Evolutionary conservation across 1,140 invertebrate genomes (phyloP), one percentile per base, ranked within the genome.

Genomic region (Aricia agestis): DNA sequence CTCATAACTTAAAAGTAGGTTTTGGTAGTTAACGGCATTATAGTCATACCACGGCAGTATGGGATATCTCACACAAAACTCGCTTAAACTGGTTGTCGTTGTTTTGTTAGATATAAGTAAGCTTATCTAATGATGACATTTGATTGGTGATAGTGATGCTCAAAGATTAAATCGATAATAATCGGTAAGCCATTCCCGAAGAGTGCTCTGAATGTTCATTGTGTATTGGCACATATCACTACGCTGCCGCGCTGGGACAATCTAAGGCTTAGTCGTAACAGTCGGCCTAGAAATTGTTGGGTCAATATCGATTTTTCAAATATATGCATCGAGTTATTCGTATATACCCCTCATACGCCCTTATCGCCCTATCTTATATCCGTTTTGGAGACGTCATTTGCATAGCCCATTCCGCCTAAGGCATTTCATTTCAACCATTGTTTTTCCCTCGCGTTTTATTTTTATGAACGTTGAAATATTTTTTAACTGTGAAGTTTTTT

Each of bases 341-440:
- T n/a, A n/a, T n/a, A n/a, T n/a, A n/a, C 41, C 45, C 45, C 45
- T 13, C 4, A 1, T 52, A 52, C 45, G 13, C 45, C 45, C 45
- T 52, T 52, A 52, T 52, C 45, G 45, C 45, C 11, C 45, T 52
- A 52, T 52, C 45, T 52, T 52, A 52, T 52, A 52, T 52, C 45
- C 45, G 45, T 52, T 52, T 52, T 13, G 6, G 11, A 52, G 45
- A 52, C 45, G 45, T 52, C 9, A 52, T 52, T 52, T 52, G 45
- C 45, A 52, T 52, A 52, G 45, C 11, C 13, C 11, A 52, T 52
- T 42, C 41, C 41, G 45, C 45, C 45, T 52, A 13, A 52, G 45
- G 45, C 45, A 9, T 52, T 52, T 13, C 45, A 15, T 52, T 52
- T 52, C 45, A 52, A 52, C 45, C 45, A 52, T 52, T 52, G 45